Evolutionary conservation across 2,797 vertebrate genomes (phyloP), one percentile per base, ranked within the genome.

Genomic region (Centropyge bicolor): DNA sequence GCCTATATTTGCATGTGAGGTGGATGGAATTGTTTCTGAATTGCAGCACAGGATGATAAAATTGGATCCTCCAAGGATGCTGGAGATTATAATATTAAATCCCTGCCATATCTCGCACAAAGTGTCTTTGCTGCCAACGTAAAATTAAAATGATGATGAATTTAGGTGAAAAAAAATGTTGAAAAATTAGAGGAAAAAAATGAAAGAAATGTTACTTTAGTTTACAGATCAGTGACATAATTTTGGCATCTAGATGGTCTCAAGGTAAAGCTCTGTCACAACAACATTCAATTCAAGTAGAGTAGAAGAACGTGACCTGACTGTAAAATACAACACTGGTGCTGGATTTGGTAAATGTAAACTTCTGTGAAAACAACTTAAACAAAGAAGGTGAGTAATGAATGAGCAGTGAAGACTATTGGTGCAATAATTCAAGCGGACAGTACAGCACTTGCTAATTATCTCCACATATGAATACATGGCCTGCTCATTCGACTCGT

Each of bases 401-500:
- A 77, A 70, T 70, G 49, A 74, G 56, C 70, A 62, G 84, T 52
- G 49, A 55, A 60, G 41, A 80, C n/a, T 22, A 62, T 54, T 2
- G 19, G 55, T 40, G 78, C 60, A 52, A 31, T 74, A 55, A 77
- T 74, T 74, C 45, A 81, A 19, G 77, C 56, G 38, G 74, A 78
- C 41, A 63, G 38, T 5, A 78, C 36, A 54, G 70, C 35, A 69
- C 56, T 83, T 27, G 9, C 68, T 85, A 82, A 92, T 90, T 85
- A 89, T 75, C 86, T 85, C 49, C 77, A 75, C 74, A 41, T 83
- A 88, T 93, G 83, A 87, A 89, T 76, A 82, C 71, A 24, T 45
- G 81, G 51, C 86, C 90, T 86, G 70, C 76, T 87, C 88, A 81
- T 20, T 86, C 27, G 89, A 90, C 90, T 89, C 86, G 76, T 81